Conservation (phyloP, 2,797 vertebrate genomes). For the Mormyrus proboscirostris region DNA sequence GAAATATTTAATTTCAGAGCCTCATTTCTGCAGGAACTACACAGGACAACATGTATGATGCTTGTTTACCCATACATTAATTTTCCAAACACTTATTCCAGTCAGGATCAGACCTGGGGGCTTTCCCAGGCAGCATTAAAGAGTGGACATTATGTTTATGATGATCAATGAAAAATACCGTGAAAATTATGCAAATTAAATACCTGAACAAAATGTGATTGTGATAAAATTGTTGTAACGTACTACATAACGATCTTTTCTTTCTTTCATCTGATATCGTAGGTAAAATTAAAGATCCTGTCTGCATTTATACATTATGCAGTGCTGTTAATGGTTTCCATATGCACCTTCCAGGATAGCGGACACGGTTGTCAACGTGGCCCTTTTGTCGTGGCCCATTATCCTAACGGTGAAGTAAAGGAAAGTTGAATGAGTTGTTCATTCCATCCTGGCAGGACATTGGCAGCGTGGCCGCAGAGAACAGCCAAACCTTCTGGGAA, state of each 20-base stretch:
- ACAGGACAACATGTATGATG: neutral
- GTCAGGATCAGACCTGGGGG: neutral
- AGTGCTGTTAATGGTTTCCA: neutral
- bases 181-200: neutral
- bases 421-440: neutral
- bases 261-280: neutral
- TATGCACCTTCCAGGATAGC: neutral
- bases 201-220: neutral
- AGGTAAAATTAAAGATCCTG: neutral
- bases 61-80: neutral
- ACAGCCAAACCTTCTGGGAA: neutral
- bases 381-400: neutral
- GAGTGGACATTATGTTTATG: neutral
- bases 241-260: neutral
- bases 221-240: neutral
- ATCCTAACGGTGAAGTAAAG: neutral
- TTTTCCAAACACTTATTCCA: neutral
- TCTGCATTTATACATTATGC: neutral
- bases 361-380: neutral
- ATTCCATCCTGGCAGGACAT: conserved; percentile 1
- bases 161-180: neutral
- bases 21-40: neutral
- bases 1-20: neutral
- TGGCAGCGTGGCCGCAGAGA: neutral
- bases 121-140: neutral